Percentiles rank a stretch among this genome's conserved stretches.
phyloP scores from a whole-genome alignment of 2,113 vertebrate species.

The Corydoras maculifer region DNA sequence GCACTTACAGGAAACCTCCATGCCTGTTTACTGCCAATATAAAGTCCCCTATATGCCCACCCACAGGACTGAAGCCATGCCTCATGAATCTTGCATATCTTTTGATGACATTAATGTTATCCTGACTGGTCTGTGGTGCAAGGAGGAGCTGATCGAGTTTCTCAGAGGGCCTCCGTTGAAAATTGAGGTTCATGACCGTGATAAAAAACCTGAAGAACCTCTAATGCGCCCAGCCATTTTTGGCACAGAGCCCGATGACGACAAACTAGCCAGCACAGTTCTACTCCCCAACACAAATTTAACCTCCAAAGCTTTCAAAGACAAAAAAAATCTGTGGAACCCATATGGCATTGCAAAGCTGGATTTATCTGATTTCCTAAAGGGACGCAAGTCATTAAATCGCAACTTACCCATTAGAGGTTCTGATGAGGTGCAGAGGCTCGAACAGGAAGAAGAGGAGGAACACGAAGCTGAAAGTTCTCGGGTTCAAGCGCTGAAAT shows the following conservation, averaged over 20 bases:
- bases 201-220: conserved; percentile 53
- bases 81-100: conserved; percentile 58
- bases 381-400: conserved; percentile 61
- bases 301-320: conserved; percentile 32
- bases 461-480: background rate
- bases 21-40: conserved; percentile 77
- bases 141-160: conserved; percentile 59
- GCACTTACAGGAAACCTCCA: conserved; percentile 60
- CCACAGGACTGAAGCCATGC: conserved; percentile 61
- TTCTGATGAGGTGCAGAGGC: conserved; percentile 43
- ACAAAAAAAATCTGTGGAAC: conserved; percentile 42
- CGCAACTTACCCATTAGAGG: conserved; percentile 58
- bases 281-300: conserved; percentile 39
- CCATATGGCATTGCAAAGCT: conserved; percentile 67
- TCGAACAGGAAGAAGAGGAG: conserved; percentile 1
- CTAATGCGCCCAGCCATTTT: conserved; percentile 45
- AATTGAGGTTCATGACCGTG: conserved; percentile 78
- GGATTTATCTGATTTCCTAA: conserved; percentile 65
- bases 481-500: background rate
- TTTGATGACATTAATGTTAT: conserved; percentile 77
- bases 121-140: conserved; percentile 63
- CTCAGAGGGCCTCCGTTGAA: conserved; percentile 69
- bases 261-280: conserved; percentile 38
- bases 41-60: conserved; percentile 57
- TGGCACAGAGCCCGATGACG: conserved; percentile 51